Percentiles rank a stretch among this genome's conserved stretches.
phyloP scores from a whole-genome alignment of 2,888 invertebrate species.

The Sphinx pinastri region DNA sequence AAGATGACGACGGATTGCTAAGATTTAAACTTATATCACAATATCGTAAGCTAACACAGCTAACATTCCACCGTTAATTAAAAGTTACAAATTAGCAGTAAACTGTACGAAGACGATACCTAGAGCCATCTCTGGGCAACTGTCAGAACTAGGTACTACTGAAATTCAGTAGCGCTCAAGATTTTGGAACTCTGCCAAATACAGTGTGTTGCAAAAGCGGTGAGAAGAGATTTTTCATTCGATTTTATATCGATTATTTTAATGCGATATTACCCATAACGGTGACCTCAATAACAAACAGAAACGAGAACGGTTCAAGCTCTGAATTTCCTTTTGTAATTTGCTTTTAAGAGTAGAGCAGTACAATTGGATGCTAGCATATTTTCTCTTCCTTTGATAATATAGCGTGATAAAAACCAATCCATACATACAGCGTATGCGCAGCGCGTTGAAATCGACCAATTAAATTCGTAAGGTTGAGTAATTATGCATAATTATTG shows the following conservation, averaged over 20 bases:
- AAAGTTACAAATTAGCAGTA: neutral
- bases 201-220: neutral
- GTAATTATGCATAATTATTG: conserved; percentile 18
- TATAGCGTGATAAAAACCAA: conserved; percentile 11
- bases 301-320: too few species aligned
- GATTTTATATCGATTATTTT: neutral
- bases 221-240: neutral
- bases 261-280: neutral
- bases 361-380: neutral
- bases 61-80: neutral
- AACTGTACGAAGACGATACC: neutral
- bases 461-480: conserved; percentile 23
- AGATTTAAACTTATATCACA: neutral
- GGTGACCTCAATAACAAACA: too few species aligned
- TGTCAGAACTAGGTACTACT: conserved; percentile 5
- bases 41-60: neutral
- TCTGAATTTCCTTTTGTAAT: neutral
- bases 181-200: conserved; percentile 1
- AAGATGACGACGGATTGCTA: too few species aligned
- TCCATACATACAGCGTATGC: conserved; percentile 6
- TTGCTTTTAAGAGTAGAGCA: neutral
- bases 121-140: conserved; percentile 17
- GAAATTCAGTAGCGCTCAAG: neutral
- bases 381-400: neutral
- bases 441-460: conserved; percentile 12